These are phyloP conservation scores for Hemiscyllium ocellatum DNA, from an alignment of 2,113 vertebrate species.

Conservation along the genomic window DNA sequence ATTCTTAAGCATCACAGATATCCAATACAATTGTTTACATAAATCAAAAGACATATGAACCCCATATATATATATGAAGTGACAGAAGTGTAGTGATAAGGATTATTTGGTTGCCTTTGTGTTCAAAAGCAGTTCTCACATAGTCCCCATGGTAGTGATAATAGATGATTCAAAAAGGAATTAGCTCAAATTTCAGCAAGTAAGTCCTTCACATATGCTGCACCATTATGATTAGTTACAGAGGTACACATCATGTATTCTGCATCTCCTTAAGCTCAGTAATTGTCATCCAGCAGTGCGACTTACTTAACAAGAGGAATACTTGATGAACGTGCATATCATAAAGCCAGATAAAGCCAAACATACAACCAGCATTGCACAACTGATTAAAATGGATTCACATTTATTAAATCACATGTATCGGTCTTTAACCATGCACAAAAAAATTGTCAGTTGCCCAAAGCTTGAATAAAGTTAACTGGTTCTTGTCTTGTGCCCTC, in stretches of 20 bases:
- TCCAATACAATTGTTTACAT: neutral
- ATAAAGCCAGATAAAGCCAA: neutral
- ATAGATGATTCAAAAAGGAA: neutral
- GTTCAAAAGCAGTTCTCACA: neutral
- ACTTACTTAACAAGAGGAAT: neutral
- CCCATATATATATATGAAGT: neutral
- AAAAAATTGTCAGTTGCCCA: neutral
- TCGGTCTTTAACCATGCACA: neutral
- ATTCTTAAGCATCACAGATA: neutral
- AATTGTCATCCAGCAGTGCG: neutral
- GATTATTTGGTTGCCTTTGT: neutral
- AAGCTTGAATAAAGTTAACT: neutral
- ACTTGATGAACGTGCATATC: neutral
- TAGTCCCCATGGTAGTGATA: neutral
- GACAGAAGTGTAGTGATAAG: neutral
- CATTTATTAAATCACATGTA: neutral
- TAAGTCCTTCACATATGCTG: neutral
- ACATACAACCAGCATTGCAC: neutral
- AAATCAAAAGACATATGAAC: neutral
- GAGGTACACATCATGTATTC: neutral
- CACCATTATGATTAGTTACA: neutral
- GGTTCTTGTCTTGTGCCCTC: neutral
- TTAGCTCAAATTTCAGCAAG: neutral
- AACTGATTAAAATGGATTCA: neutral
- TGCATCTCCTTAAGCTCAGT: neutral